These are phyloP conservation scores for Gallinago media DNA, from an alignment of 2,113 vertebrate species.

Conservation along the genomic window DNA sequence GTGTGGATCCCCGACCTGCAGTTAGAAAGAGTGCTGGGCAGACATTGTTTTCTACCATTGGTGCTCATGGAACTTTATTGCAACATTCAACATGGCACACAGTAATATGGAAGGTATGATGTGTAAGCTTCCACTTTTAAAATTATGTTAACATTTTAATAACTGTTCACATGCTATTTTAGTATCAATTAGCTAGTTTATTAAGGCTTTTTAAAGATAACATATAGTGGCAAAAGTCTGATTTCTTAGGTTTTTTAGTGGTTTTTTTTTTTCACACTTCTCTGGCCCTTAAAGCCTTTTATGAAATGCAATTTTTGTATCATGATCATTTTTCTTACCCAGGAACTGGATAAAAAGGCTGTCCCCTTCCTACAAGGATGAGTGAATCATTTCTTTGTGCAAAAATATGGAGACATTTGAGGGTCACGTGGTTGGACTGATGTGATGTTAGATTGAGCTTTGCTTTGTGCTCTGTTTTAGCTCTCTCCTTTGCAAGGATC, in stretches of 20 bases:
- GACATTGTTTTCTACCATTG: slow-evolving; percentile 95
- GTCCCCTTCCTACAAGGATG: background rate
- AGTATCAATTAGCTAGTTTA: background rate
- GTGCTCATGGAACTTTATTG: slow-evolving; percentile 94
- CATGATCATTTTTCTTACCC: background rate
- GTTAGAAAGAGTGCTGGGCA: slow-evolving; percentile 97
- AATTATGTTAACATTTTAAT: background rate
- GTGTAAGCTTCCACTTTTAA: background rate
- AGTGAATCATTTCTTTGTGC: background rate
- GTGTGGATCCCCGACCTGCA: slow-evolving; percentile 94
- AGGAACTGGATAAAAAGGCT: background rate
- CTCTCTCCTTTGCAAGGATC: background rate
- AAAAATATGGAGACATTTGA: background rate
- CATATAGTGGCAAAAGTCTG: background rate
- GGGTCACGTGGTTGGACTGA: background rate
- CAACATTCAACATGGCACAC: slow-evolving; percentile 97
- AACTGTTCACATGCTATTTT: background rate
- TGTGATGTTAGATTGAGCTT: background rate
- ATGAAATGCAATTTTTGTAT: background rate
- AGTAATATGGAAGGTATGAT: slow-evolving; percentile 93
- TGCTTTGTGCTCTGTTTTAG: background rate
- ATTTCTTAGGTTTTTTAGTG: background rate
- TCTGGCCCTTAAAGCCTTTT: background rate
- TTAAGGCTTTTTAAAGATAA: background rate
- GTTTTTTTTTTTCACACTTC: background rate